phyloP scores from a whole-genome alignment of 53 echinoderm and acorn worm species.

The Mesocentrotus franciscanus region DNA sequence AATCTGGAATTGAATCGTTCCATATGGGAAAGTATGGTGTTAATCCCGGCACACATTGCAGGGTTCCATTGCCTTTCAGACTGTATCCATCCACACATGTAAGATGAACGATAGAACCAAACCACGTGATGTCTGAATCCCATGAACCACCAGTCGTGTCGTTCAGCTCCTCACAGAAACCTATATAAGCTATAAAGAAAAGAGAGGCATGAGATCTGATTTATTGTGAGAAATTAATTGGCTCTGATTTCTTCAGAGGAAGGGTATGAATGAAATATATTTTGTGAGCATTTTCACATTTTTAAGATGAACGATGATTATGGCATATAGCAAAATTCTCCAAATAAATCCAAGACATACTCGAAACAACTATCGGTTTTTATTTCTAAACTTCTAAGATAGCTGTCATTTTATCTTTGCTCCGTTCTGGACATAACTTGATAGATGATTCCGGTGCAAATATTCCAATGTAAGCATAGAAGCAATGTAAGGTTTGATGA shows the following conservation, averaged over 20 bases:
- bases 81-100: constrained; percentile 13
- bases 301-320: not conserved
- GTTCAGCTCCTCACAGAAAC: not conserved
- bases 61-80: no score
- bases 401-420: no score
- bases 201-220: not conserved
- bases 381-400: no score
- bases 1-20: not conserved
- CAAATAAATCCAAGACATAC: not conserved
- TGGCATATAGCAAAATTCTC: not conserved
- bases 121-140: constrained; percentile 1
- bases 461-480: no score
- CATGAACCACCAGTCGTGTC: not conserved
- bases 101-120: constrained; percentile 12
- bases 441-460: no score
- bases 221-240: not conserved
- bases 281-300: no score
- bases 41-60: not conserved
- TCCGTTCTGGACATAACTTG: no score
- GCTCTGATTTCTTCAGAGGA: not conserved
- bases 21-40: not conserved
- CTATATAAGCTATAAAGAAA: not conserved
- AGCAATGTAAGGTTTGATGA: no score
- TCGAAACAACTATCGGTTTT: no score
- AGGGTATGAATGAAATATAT: no score